Percentiles rank a stretch among this genome's conserved stretches.
These are phyloP conservation scores for Osmoderma eremita DNA, from an alignment of 2,888 invertebrate species.

Conservation along the genomic window DNA sequence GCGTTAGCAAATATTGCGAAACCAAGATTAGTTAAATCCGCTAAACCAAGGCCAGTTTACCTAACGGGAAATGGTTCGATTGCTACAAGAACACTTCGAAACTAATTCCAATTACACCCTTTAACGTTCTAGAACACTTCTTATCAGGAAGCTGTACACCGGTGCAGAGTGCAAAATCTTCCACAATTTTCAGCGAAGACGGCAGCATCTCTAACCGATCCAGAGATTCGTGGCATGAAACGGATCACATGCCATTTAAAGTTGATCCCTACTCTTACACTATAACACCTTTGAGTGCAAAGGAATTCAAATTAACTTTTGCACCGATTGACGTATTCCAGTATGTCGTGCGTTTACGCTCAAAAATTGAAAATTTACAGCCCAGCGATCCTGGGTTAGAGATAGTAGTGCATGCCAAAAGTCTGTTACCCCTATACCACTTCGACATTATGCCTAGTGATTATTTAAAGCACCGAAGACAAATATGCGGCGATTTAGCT, in stretches of 20 bases:
- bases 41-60: slow-evolving; percentile 27
- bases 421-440: slow-evolving; percentile 75
- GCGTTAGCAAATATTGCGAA: slow-evolving; percentile 12
- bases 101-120: background rate
- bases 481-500: slow-evolving; percentile 64
- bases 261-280: slow-evolving; percentile 65
- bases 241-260: slow-evolving; percentile 64
- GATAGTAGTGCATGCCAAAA: slow-evolving; percentile 67
- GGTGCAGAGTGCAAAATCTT: slow-evolving; percentile 8
- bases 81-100: background rate
- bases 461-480: slow-evolving; percentile 66
- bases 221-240: slow-evolving; percentile 46
- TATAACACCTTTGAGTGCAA: slow-evolving; percentile 63
- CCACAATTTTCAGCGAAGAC: slow-evolving; percentile 51
- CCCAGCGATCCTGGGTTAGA: slow-evolving; percentile 58
- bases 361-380: slow-evolving; percentile 67
- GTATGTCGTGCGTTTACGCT: slow-evolving; percentile 67
- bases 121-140: slow-evolving; percentile 44
- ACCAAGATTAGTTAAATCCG: background rate
- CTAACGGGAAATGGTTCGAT: slow-evolving; percentile 44
- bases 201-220: slow-evolving; percentile 42
- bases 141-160: slow-evolving; percentile 36
- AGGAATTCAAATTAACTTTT: slow-evolving; percentile 66
- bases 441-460: slow-evolving; percentile 75
- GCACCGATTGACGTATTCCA: slow-evolving; percentile 68